Base-by-base conservation (phyloP, 2,113 vertebrate genomes). In the Calidris pygmaea region DNA sequence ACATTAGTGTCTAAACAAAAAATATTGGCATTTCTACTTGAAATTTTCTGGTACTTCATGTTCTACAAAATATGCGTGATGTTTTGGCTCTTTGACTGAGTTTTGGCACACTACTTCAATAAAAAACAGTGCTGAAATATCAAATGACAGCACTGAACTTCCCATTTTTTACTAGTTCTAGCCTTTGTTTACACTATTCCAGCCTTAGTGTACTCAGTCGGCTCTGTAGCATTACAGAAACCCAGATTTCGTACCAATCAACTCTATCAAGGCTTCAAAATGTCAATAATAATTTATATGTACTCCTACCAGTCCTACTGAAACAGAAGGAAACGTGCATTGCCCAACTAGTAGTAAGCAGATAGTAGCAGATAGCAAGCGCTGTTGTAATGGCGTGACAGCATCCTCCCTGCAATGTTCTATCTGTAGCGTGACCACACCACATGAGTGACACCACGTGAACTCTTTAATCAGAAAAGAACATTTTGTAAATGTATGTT, bases 381-480 rank as follows among this genome's bases (percentile, higher is more conserved):
- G 62, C 66, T 87, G 52, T 12, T 12, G 81, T 45, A n/a, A 10
- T 37, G 71, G 13, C 23, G 0, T 21, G 45, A 7, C 39, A 60
- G 26, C 35, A 43, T 19, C 45, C 71, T 30, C 29, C 5, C 21
- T 6, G 27, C 30, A 47, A 2, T 14, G 3, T 9, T 41, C 0
- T 6, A 26, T 35, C 27, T 18, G 30, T 56, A 53, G 17, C 0
- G 1, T 9, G 15, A 4, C 39, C 18, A 1, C 10, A 4, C 39
- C 18, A 1, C 10, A 32, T 17, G 45, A 45, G 27, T 7, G 24
- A 34, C 0, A 30, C 34, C 13, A 1, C 1, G 1, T 21, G 29
- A 62, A 5, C 15, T 47, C n/a, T 32, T 50, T 45, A 26, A 18
- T 30, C 24, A 27, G 18, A 45, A 14, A 8, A 87, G 21, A 53